These are phyloP conservation scores for Myzus persicae DNA, from an alignment of 1,140 invertebrate species.

Conservation along the genomic window DNA sequence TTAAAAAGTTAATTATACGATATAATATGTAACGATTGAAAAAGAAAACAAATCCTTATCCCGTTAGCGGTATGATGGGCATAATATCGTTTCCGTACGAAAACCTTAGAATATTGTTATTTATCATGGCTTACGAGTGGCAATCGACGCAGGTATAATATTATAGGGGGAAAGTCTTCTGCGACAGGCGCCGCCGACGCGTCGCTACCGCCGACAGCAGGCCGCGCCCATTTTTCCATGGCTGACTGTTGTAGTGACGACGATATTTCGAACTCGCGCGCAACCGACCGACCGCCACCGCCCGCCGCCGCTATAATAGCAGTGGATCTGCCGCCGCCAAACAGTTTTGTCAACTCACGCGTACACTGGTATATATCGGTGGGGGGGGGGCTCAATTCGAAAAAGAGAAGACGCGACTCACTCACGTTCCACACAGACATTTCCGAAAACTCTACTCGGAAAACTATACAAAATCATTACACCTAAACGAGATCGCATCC, in stretches of 20 bases:
- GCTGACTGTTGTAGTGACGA: constrained; percentile 11
- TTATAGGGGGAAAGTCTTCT: not conserved
- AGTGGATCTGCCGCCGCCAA: not conserved
- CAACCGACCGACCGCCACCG: not conserved
- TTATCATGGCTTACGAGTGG: not conserved
- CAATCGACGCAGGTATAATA: not conserved
- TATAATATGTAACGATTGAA: no score
- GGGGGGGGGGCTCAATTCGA: no score
- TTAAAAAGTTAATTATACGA: no score
- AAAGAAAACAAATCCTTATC: not conserved
- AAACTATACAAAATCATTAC: no score
- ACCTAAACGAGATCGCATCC: no score
- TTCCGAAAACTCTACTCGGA: no score
- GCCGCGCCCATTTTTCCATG: constrained; percentile 50
- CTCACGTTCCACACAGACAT: not conserved
- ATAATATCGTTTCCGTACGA: not conserved
- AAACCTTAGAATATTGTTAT: not conserved
- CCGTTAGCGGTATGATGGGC: not conserved
- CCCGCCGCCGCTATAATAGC: no score
- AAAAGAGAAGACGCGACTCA: not conserved
- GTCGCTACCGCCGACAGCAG: not conserved
- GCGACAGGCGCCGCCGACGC: not conserved
- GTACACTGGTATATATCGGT: no score
- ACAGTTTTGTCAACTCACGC: not conserved
- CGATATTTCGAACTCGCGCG: not conserved